A percentile compares a stretch with the other conserved stretches of the same genome.
Evolutionary conservation across 2,113 vertebrate genomes (phyloP).

Genomic region (Pseudorhombus dupliciocellatus): DNA sequence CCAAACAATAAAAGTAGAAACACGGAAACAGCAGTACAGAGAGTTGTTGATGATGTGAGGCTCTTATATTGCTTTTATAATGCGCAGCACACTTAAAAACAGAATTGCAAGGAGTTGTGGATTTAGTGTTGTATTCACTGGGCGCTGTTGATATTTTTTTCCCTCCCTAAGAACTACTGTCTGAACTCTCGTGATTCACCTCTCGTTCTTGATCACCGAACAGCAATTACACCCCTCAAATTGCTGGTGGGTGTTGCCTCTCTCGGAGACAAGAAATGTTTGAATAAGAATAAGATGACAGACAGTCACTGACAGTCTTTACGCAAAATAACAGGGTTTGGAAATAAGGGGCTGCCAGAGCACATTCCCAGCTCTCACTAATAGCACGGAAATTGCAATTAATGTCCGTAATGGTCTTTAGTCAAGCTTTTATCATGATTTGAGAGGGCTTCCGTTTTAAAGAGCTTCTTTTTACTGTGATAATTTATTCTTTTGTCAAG

Average conservation of each 20-base stretch:
- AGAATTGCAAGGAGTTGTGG: conserved; percentile 24
- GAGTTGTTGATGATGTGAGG: conserved; percentile 8
- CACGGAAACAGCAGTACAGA: neutral
- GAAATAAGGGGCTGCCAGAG: conserved; percentile 97
- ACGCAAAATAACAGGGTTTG: conserved; percentile 97
- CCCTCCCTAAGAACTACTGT: conserved; percentile 50
- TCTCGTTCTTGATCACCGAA: conserved; percentile 79
- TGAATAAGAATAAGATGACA: conserved; percentile 89
- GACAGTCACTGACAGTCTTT: conserved; percentile 93
- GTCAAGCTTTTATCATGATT: conserved; percentile 88
- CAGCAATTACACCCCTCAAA: conserved; percentile 95
- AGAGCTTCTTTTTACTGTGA: conserved; percentile 83
- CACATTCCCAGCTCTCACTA: conserved; percentile 83
- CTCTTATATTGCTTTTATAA: conserved; percentile 26
- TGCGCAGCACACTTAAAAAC: conserved; percentile 9
- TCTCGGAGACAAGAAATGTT: conserved; percentile 90
- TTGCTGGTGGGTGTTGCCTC: conserved; percentile 92
- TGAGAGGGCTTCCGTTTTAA: conserved; percentile 87
- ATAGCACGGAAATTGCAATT: conserved; percentile 95
- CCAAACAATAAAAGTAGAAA: conserved; percentile 12
- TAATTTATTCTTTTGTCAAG: conserved; percentile 90
- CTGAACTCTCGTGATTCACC: conserved; percentile 81
- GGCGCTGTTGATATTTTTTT: conserved; percentile 23
- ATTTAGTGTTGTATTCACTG: conserved; percentile 55
- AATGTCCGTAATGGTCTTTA: conserved; percentile 95